Evolutionary conservation across 2,113 vertebrate species (phyloP).

Genomic region (Columba janthina): DNA sequence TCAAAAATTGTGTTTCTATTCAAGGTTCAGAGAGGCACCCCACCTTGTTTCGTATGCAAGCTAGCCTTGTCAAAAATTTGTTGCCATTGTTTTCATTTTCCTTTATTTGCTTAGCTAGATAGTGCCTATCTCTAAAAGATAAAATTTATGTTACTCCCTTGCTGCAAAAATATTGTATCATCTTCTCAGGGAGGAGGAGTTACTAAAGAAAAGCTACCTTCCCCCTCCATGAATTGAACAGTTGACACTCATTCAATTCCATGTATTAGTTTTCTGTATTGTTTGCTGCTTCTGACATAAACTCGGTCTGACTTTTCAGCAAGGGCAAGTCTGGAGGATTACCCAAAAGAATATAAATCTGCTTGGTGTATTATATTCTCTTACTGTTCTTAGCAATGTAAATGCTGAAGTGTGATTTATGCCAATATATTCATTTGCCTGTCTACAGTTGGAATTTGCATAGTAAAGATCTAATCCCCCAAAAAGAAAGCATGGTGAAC

Average conservation of each 20-base stretch:
- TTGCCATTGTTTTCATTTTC: not conserved
- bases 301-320: not conserved
- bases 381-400: slow-evolving; percentile 27
- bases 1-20: slow-evolving; percentile 77
- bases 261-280: not conserved
- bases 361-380: slow-evolving; percentile 36
- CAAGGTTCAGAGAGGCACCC: slow-evolving; percentile 38
- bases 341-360: slow-evolving; percentile 29
- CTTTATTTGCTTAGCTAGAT: slow-evolving; percentile 1
- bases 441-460: slow-evolving; percentile 35
- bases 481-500: not conserved
- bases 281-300: slow-evolving; percentile 1
- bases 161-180: not conserved
- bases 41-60: slow-evolving; percentile 25
- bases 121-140: not conserved
- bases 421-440: not conserved
- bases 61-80: slow-evolving; percentile 28
- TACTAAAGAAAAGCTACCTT: not conserved
- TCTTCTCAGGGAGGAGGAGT: not conserved
- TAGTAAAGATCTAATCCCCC: not conserved
- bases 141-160: slow-evolving; percentile 7
- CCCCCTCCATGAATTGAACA: not conserved
- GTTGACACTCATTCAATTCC: not conserved
- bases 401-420: slow-evolving; percentile 53
- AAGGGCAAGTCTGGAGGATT: not conserved